These are phyloP conservation scores for Leucophenga varia DNA, from an alignment of 1,140 invertebrate genomes.

Conservation along the genomic window DNA sequence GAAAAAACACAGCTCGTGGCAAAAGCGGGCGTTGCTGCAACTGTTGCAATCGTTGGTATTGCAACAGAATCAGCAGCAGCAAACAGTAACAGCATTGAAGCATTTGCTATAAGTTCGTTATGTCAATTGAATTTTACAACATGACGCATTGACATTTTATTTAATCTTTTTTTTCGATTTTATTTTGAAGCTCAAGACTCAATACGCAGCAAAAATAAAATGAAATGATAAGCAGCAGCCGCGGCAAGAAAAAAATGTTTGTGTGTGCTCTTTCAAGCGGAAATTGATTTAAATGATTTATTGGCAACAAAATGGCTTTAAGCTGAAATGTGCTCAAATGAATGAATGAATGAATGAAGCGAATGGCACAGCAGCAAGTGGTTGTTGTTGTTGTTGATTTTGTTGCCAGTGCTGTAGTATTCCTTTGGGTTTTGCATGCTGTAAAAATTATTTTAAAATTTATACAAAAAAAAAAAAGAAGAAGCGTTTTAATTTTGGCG, in stretches of 20 bases:
- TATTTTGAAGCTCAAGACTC: too few species aligned
- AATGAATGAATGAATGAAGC: conserved; percentile 13
- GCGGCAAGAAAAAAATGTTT: conserved; percentile 11
- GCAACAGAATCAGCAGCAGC: too few species aligned
- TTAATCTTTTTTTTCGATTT: conserved; percentile 1
- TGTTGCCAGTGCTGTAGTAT: conserved; percentile 6
- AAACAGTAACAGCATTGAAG: too few species aligned
- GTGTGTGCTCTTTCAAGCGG: conserved; percentile 33
- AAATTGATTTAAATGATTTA: conserved; percentile 53
- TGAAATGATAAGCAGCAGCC: background rate
- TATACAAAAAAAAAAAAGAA: conserved; percentile 1
- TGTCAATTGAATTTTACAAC: conserved; percentile 49
- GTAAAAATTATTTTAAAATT: background rate
- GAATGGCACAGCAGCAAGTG: conserved; percentile 13
- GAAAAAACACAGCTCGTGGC: too few species aligned
- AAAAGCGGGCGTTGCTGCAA: too few species aligned
- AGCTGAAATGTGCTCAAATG: conserved; percentile 1
- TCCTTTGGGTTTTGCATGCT: conserved; percentile 23
- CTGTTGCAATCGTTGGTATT: too few species aligned
- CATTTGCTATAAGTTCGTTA: conserved; percentile 34
- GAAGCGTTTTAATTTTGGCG: too few species aligned
- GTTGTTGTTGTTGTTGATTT: conserved; percentile 13
- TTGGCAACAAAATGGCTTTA: conserved; percentile 28
- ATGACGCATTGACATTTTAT: conserved; percentile 44
- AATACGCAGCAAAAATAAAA: too few species aligned